phyloP scores from a whole-genome alignment of 1,140 invertebrate species.

The Drosophila bifasciata region DNA sequence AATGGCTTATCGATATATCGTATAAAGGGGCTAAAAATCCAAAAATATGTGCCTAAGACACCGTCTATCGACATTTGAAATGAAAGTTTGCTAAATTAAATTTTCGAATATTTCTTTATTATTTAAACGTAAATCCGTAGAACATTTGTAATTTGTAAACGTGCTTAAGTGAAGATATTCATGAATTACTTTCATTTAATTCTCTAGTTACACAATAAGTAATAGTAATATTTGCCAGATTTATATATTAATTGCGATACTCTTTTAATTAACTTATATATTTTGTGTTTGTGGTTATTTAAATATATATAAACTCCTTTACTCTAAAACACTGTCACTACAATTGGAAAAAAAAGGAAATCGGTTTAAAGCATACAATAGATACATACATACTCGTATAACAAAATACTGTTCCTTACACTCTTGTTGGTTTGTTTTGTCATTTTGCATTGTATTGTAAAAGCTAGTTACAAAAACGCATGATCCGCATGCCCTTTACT shows the following conservation, averaged over 20 bases:
- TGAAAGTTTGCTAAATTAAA: neutral
- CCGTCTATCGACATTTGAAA: neutral
- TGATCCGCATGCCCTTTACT: slow-evolving; percentile 30
- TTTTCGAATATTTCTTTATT: slow-evolving; percentile 65
- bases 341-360: slow-evolving; percentile 66
- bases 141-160: slow-evolving; percentile 74
- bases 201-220: slow-evolving; percentile 76
- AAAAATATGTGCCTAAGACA: rapidly evolving
- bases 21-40: slow-evolving; percentile 10
- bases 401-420: slow-evolving; percentile 76
- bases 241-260: slow-evolving; percentile 71
- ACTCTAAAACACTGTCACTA: slow-evolving; percentile 46
- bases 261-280: slow-evolving; percentile 46
- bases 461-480: slow-evolving; percentile 72
- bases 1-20: slow-evolving; percentile 26
- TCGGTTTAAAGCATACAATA: slow-evolving; percentile 56
- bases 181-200: slow-evolving; percentile 67
- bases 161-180: slow-evolving; percentile 79
- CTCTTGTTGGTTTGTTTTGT: slow-evolving; percentile 62
- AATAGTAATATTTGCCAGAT: slow-evolving; percentile 75
- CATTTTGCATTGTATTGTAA: slow-evolving; percentile 70
- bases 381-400: slow-evolving; percentile 46
- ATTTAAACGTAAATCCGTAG: slow-evolving; percentile 64
- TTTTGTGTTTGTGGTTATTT: slow-evolving; percentile 30
- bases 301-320: slow-evolving; percentile 34